Evolutionary conservation across 2,113 vertebrate genomes (phyloP).

Genomic region (Eurypyga helias): DNA sequence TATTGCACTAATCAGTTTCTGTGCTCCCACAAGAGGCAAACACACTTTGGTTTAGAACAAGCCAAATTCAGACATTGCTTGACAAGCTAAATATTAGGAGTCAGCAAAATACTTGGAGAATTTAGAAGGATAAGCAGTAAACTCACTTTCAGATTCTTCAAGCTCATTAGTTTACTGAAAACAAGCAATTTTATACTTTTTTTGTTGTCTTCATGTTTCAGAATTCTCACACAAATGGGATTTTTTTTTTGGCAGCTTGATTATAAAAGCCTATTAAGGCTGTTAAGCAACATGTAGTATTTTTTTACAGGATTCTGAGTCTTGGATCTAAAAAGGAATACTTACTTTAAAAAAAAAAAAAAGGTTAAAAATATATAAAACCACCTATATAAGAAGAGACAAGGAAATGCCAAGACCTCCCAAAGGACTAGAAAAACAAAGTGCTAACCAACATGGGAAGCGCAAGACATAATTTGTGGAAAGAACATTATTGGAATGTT

Average conservation of each 20-base stretch:
- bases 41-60: slow-evolving; percentile 16
- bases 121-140: neutral
- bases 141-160: neutral
- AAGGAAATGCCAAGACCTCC: neutral
- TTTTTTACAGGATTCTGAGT: neutral
- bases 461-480: neutral
- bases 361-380: too few relatives aligned
- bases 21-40: neutral
- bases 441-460: neutral
- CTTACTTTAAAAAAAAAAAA: neutral
- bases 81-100: neutral
- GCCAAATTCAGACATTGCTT: neutral
- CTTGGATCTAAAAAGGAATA: neutral
- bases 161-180: neutral
- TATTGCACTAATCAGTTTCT: slow-evolving; percentile 6
- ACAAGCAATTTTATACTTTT: neutral
- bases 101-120: neutral
- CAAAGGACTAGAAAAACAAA: neutral
- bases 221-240: neutral
- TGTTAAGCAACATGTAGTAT: neutral
- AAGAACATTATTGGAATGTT: neutral
- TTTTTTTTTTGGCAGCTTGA: neutral
- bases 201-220: neutral
- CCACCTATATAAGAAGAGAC: too few relatives aligned
- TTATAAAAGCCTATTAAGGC: neutral